Evolutionary conservation across 2,888 invertebrate species (phyloP).

Genomic region (Syrista parreyssii): DNA sequence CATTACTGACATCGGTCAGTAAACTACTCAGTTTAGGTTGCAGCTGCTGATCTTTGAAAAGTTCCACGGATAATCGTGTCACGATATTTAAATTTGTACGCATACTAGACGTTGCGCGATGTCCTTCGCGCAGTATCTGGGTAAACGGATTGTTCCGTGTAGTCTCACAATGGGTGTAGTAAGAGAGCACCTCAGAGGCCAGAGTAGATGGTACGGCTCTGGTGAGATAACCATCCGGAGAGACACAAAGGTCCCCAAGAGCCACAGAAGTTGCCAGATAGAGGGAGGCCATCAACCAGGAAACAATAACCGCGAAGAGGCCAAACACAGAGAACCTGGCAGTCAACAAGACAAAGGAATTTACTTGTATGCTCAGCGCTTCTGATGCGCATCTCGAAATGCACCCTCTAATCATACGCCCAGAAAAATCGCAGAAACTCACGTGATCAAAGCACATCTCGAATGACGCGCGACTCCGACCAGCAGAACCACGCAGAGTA

Average conservation of each 20-base stretch:
- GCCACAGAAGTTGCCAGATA: conserved; percentile 89
- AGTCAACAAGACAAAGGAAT: conserved; percentile 7
- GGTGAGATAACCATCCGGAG: conserved; percentile 83
- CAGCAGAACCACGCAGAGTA: conserved; percentile 88
- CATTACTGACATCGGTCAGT: conserved; percentile 81
- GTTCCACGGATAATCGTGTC: conserved; percentile 67
- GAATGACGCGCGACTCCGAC: conserved; percentile 91
- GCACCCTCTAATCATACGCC: not conserved
- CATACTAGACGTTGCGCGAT: conserved; percentile 73
- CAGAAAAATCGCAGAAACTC: conserved; percentile 50
- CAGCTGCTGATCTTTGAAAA: conserved; percentile 69
- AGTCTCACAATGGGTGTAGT: conserved; percentile 87
- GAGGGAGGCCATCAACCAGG: conserved; percentile 89
- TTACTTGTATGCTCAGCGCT: not conserved
- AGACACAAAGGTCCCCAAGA: conserved; percentile 85
- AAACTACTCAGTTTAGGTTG: conserved; percentile 82
- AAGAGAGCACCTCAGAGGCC: conserved; percentile 72
- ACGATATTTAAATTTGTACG: conserved; percentile 68
- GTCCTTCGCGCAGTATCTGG: conserved; percentile 83
- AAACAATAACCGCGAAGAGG: conserved; percentile 85
- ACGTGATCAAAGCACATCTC: conserved; percentile 87
- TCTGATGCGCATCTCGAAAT: not conserved
- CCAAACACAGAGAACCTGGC: conserved; percentile 84
- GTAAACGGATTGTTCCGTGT: conserved; percentile 84
- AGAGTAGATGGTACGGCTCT: conserved; percentile 56